Base-by-base conservation (phyloP, 2,888 invertebrate species). In the Esperia sulphurella region DNA sequence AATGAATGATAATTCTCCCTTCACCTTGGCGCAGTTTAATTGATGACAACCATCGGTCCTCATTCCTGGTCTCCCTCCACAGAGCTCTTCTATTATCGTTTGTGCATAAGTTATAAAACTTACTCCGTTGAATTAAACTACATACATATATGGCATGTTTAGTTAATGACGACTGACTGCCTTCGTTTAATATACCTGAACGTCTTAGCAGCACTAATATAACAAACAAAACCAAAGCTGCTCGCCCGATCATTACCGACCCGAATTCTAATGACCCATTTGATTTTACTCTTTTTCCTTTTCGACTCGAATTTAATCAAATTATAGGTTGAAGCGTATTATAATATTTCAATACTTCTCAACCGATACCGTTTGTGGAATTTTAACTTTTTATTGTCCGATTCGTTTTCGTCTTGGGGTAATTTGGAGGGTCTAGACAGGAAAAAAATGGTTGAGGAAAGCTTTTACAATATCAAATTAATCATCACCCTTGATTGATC, bases 301-400 rank as follows among this genome's bases (percentile, higher is more conserved):
- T 86, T 80, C 71, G 73, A 68, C 70, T 74, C 71, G 74, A 82
- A 79, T 85, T 87, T 89, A 84, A 89, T 88, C 84, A 89, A 89
- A 89, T 89, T 89, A 89, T 87, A 88, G 86, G 88, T 87, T 88
- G 71, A 77, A 74, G 76, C 72, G 72, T 79, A 81, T 88, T 88
- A 84, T 87, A 89, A 88, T 87, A 87, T 88, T 89, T 86, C 87
- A 85, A 86, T 88, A 83, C 76, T 68, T 75, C 78, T 76, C 68
- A 67, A 72, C 76, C 78, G 81, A 79, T 86, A 84, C 75, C 79
- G 83, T 81, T 86, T 83, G 77, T 80, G 84, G 86, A 83, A 86
- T 85, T 87, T 84, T 68, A 72, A 63, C 75, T 81, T 88, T 85
- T 88, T 87, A 77, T 85, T 85, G 75, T 84, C 78, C 63, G 77